Percentiles rank a stretch among this genome's conserved stretches.
Evolutionary conservation across 2,113 vertebrate species (phyloP).

Genomic region (Nymphicus hollandicus): DNA sequence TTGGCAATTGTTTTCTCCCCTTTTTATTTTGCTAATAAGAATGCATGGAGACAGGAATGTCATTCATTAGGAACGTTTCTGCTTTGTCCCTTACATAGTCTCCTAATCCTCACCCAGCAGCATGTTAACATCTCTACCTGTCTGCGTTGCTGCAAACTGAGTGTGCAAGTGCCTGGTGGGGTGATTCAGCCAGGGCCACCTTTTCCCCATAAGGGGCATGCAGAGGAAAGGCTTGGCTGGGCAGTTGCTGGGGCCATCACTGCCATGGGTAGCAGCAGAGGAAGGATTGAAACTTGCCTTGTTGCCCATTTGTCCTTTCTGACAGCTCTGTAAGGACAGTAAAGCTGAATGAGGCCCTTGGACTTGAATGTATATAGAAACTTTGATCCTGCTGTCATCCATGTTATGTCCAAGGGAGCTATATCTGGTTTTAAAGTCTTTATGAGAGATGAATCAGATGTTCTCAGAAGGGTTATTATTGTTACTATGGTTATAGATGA

Average conservation of each 20-base stretch:
- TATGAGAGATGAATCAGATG: not conserved
- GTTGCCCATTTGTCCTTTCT: not conserved
- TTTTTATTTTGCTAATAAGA: not conserved
- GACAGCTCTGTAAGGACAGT: not conserved
- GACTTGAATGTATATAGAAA: accelerated
- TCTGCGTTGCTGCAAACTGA: not conserved
- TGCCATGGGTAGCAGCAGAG: not conserved
- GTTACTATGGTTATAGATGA: not conserved
- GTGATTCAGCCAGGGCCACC: not conserved
- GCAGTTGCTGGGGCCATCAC: not conserved
- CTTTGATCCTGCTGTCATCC: not conserved
- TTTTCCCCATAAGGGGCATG: accelerated
- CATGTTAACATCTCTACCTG: not conserved
- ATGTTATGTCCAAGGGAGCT: not conserved
- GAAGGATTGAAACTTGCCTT: not conserved
- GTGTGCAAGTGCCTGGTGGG: accelerated
- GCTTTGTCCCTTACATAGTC: not conserved
- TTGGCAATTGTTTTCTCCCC: not conserved
- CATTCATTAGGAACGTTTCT: not conserved
- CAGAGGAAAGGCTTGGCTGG: not conserved
- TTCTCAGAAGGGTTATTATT: not conserved
- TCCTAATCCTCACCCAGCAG: not conserved
- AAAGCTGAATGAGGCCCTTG: accelerated
- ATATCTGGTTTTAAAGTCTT: not conserved
- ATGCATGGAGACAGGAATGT: not conserved